Percentiles rank a stretch among this genome's conserved stretches.
Evolutionary conservation across 1,140 invertebrate species (phyloP).

Genomic region (Penaeus indicus): DNA sequence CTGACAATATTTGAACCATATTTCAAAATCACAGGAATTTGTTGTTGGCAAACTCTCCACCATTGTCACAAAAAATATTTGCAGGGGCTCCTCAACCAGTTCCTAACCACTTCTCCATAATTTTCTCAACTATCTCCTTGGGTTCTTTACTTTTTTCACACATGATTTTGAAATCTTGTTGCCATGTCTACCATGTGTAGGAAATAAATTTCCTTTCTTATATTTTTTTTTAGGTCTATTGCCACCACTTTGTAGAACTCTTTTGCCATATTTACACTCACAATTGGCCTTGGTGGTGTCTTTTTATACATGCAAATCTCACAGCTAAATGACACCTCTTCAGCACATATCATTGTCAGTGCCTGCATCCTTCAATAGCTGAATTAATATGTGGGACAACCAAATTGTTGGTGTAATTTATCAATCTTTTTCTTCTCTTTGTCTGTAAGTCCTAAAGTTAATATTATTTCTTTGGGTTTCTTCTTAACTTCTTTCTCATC

Average conservation of each 20-base stretch:
- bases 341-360: neutral
- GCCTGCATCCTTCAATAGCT: no score
- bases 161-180: constrained; percentile 22
- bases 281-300: neutral
- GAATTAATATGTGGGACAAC: no score
- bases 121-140: neutral
- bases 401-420: no score
- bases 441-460: neutral
- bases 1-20: no score
- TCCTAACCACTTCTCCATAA: neutral
- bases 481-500: neutral
- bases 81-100: neutral
- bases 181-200: neutral
- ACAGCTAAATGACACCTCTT: neutral
- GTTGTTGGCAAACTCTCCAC: neutral
- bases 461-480: neutral
- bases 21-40: neutral
- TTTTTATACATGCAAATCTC: neutral
- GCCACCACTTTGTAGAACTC: neutral
- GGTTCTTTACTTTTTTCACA: constrained; percentile 5
- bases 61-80: neutral
- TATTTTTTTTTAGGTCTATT: neutral
- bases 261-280: neutral
- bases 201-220: constrained; percentile 18
- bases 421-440: neutral